phyloP scores from a whole-genome alignment of 2,113 vertebrate species.

The Takifugu flavidus region DNA sequence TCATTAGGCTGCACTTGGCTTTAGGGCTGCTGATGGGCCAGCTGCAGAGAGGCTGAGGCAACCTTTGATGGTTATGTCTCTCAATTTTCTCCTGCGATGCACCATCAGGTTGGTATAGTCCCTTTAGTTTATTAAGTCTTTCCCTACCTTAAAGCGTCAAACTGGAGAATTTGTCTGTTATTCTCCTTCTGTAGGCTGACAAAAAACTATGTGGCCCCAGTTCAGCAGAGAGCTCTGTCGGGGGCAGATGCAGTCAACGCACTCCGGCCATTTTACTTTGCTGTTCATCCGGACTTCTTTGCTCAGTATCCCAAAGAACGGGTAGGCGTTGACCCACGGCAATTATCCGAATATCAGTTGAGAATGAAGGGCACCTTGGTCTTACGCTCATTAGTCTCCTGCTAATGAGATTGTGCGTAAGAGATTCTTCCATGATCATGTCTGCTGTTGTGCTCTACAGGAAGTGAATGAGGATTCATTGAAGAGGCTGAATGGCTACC shows the following conservation, averaged over 20 bases:
- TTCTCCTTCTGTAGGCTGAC: conserved; percentile 65
- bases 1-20: not conserved
- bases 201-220: conserved; percentile 61
- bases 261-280: conserved; percentile 96
- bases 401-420: not conserved
- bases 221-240: conserved; percentile 80
- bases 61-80: conserved; percentile 47
- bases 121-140: no score
- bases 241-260: conserved; percentile 89
- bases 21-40: conserved; percentile 1
- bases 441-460: conserved; percentile 62
- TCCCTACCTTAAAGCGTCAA: no score
- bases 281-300: conserved; percentile 97
- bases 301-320: conserved; percentile 91
- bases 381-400: not conserved
- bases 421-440: no score
- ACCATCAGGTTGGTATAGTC: conserved; percentile 51
- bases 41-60: conserved; percentile 1
- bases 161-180: no score
- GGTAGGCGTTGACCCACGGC: conserved; percentile 67
- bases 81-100: conserved; percentile 53
- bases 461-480: conserved; percentile 97
- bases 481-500: conserved; percentile 90
- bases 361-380: not conserved
- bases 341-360: not conserved